Conservation (phyloP, 1,140 invertebrate species). For the Hyles euphorbiae region DNA sequence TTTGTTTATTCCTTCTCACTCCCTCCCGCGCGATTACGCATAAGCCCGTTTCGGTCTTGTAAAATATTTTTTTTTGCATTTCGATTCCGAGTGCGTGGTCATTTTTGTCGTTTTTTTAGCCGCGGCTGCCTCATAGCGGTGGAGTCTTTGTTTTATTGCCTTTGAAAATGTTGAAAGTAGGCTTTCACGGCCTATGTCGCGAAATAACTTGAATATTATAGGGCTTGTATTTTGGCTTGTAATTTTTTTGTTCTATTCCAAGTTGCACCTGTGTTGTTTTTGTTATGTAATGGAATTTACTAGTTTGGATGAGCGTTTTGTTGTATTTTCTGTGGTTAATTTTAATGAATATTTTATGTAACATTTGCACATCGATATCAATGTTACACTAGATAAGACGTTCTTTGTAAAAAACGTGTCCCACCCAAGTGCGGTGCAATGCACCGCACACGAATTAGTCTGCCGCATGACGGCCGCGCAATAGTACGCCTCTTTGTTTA, state of each 20-base stretch:
- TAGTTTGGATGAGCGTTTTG: no score
- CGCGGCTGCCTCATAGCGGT: conserved; percentile 48
- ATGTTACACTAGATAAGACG: no score
- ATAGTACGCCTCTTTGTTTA: no score
- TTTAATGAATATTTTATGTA: no score
- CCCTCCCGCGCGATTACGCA: conserved; percentile 36
- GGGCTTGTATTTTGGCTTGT: not conserved
- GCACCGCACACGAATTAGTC: no score
- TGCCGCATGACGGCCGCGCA: no score
- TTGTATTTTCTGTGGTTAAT: no score
- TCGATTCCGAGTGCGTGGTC: conserved; percentile 67
- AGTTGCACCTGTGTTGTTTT: not conserved
- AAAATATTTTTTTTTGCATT: conserved; percentile 71
- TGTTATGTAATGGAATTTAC: no score
- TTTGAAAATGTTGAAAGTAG: conserved; percentile 13
- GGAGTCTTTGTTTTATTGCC: conserved; percentile 54
- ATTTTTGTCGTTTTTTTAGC: conserved; percentile 55
- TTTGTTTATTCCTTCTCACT: conserved; percentile 57
- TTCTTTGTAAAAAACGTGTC: no score
- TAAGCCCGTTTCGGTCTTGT: conserved; percentile 48
- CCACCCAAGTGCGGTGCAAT: no score
- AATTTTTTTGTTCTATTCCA: not conserved
- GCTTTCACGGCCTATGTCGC: not conserved
- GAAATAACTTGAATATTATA: no score
- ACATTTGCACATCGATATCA: no score